phyloP scores from a whole-genome alignment of 2,888 invertebrate species.

The Osmoderma eremita region DNA sequence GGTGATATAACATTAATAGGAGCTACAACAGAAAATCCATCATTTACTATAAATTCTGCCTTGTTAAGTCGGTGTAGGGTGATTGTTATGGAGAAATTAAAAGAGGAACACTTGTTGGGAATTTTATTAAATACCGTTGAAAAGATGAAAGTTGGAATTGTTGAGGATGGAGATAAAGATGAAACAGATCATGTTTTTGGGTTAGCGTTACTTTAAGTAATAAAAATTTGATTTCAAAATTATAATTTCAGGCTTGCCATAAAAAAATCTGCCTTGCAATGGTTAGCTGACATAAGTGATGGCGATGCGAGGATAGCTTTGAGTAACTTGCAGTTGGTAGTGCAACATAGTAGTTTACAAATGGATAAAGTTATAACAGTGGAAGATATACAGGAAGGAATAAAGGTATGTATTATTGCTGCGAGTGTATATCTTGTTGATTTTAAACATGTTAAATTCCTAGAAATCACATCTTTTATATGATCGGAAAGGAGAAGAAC shows the following conservation, averaged over 20 bases:
- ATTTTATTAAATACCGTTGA: constrained; percentile 72
- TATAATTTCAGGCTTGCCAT: constrained; percentile 57
- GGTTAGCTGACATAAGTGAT: constrained; percentile 81
- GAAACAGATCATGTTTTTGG: constrained; percentile 38
- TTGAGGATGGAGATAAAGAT: constrained; percentile 45
- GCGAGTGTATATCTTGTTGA: not conserved
- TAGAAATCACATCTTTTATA: constrained; percentile 81
- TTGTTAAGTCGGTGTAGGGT: constrained; percentile 82
- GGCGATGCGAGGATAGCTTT: constrained; percentile 85
- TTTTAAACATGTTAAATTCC: constrained; percentile 49
- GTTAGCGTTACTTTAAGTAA: not conserved
- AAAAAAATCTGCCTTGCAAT: constrained; percentile 72
- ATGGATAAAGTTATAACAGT: constrained; percentile 67
- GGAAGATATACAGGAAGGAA: constrained; percentile 76
- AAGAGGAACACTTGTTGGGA: constrained; percentile 67
- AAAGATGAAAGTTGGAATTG: constrained; percentile 58
- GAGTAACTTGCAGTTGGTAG: constrained; percentile 77
- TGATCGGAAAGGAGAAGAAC: constrained; percentile 83
- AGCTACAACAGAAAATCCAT: constrained; percentile 90
- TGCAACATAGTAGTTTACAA: constrained; percentile 66
- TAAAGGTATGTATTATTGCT: constrained; percentile 67
- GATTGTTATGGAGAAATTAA: constrained; percentile 77
- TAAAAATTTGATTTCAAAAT: not conserved
- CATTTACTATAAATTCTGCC: constrained; percentile 83
- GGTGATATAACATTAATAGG: constrained; percentile 82